Conservation (phyloP, 2,113 vertebrate genomes). For the Aix galericulata region DNA sequence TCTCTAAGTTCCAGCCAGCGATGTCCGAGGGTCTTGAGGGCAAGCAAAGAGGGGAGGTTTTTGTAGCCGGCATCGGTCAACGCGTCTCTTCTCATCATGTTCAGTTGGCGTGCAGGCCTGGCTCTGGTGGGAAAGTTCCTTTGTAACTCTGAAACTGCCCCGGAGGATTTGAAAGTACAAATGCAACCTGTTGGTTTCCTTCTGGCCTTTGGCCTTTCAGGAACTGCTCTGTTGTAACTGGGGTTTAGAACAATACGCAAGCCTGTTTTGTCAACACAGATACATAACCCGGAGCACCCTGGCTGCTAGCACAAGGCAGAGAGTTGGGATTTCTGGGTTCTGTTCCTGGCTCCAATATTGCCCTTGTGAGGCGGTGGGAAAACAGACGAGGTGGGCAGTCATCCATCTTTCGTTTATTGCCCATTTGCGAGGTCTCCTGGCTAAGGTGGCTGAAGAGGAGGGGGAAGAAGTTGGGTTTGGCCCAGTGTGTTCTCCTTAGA, state of each 20-base stretch:
- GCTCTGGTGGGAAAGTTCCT: conserved; percentile 32
- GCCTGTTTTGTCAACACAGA: conserved; percentile 53
- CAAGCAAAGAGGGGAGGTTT: neutral
- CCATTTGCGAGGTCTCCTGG: neutral
- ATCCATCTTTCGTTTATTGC: neutral
- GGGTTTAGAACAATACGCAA: conserved; percentile 12
- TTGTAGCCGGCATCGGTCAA: neutral
- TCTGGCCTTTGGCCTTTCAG: conserved; percentile 49
- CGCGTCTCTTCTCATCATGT: neutral
- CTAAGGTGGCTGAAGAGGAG: neutral
- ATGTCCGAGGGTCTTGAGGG: conserved; percentile 21
- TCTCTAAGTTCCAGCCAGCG: neutral
- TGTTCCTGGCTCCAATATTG: neutral
- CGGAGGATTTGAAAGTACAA: conserved; percentile 26
- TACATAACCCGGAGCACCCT: neutral
- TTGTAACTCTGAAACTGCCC: conserved; percentile 1
- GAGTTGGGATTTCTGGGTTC: neutral
- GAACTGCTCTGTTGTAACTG: conserved; percentile 16
- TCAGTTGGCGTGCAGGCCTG: neutral
- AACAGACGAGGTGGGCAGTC: neutral
- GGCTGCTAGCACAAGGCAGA: neutral
- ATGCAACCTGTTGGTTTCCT: conserved; percentile 29
- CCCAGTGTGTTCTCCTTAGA: neutral
- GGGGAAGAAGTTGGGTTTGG: neutral
- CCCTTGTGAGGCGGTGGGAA: neutral